A percentile compares a stretch with the other conserved stretches of the same genome.
These are phyloP conservation scores for Leucosticte australis DNA, from an alignment of 2,113 vertebrate species.

Conservation along the genomic window DNA sequence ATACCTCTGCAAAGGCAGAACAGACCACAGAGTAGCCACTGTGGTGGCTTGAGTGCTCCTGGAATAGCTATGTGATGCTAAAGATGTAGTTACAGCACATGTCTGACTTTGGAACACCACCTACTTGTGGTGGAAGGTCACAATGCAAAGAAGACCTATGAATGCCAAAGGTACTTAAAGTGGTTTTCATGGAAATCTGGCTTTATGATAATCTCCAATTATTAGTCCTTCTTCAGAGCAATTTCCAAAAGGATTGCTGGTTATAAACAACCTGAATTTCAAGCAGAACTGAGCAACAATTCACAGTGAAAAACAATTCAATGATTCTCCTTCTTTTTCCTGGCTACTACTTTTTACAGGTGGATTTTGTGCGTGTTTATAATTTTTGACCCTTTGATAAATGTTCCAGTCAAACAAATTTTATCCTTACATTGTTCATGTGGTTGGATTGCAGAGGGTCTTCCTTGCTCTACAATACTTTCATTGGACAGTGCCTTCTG, in stretches of 20 bases:
- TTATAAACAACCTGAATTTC: slow-evolving; percentile 17
- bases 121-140: not conserved
- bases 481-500: not conserved
- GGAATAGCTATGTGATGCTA: not conserved
- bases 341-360: not conserved
- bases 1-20: not conserved
- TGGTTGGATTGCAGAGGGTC: not conserved
- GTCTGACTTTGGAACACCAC: not conserved
- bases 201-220: not conserved
- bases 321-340: not conserved
- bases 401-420: not conserved
- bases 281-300: slow-evolving; percentile 3
- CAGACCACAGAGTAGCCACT: not conserved
- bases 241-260: slow-evolving; percentile 19
- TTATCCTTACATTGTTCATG: not conserved
- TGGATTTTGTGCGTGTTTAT: slow-evolving; percentile 12
- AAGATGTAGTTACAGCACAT: not conserved
- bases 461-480: not conserved
- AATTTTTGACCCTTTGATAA: slow-evolving; percentile 5
- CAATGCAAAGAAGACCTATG: not conserved
- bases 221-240: slow-evolving; percentile 11
- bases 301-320: not conserved
- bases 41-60: not conserved
- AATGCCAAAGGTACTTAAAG: not conserved
- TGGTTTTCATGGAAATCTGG: not conserved